Percentiles rank a stretch among this genome's conserved stretches.
Conservation (phyloP, 2,113 vertebrate species). For the Colistium nudipinnis region DNA sequence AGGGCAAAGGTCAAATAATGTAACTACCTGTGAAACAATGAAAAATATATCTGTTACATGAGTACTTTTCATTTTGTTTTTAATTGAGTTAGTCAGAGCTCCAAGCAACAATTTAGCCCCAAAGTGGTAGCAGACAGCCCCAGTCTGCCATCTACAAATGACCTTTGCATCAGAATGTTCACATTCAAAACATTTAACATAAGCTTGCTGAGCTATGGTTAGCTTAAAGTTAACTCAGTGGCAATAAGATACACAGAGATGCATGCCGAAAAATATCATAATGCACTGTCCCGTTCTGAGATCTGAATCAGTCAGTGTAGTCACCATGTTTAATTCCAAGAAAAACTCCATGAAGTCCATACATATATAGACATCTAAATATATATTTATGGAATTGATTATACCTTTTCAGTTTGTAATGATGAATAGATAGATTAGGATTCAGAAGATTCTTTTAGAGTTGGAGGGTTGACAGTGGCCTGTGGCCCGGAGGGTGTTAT, state of each 20-base stretch:
- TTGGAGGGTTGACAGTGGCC: conserved; percentile 74
- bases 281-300: neutral
- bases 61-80: too few species aligned
- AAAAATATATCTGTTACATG: too few species aligned
- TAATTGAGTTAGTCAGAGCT: too few species aligned
- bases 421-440: conserved; percentile 28
- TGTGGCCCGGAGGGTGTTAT: conserved; percentile 72
- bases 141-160: too few species aligned
- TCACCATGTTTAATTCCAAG: too few species aligned
- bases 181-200: too few species aligned
- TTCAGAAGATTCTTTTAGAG: conserved; percentile 12
- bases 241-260: neutral
- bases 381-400: conserved; percentile 20
- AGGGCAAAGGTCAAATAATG: neutral
- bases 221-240: neutral
- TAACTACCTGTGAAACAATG: neutral
- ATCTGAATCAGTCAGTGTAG: neutral
- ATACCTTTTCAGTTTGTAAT: conserved; percentile 7
- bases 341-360: neutral
- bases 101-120: too few species aligned
- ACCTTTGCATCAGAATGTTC: too few species aligned
- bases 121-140: neutral
- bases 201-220: too few species aligned
- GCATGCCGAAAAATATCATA: neutral
- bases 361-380: conserved; percentile 16